Evolutionary conservation across 2,113 vertebrate species (phyloP), one percentile per base, ranked within the genome.

Genomic region (Passerina amoena): DNA sequence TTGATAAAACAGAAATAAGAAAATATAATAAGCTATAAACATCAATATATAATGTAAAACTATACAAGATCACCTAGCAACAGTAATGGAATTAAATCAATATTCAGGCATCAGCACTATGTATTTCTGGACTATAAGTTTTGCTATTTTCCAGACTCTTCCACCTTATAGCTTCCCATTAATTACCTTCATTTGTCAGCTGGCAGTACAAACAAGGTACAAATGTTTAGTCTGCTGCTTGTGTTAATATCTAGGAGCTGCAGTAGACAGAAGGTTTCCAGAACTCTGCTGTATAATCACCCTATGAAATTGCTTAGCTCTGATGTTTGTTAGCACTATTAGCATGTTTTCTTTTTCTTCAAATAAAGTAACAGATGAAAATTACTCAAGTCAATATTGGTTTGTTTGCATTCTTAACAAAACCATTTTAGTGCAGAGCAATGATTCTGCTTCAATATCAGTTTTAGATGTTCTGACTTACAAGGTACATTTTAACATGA

Each of bases 181-280:
- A 98, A 98, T 98, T 98, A 98, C 94, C 77, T 97, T 96, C 61
- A 69, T 97, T 97, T 97, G 86, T 98, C 96, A 97, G 94, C 95
- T 97, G 96, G 93, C 95, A 96, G 90, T 90, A 91, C 92, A 97
- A 94, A 95, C 92, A 96, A 70, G 96, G 92, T 96, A 92, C 96
- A 91, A 96, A 94, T 98, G 97, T 98, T 98, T 98, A 98, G 98
- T 98, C 98, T 98, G 97, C 96, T 96, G 90, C 95, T 97, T 95
- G 95, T 95, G 44, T 97, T 98, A 98, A 89, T 93, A 97, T 95
- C 86, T 96, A 90, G 69, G 84, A 95, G 72, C 51, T 94, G 84
- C 48, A 92, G 88, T n/a, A 88, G 94, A 94, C 87, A 88, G 94
- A 96, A 95, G 56, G 42, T 94, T 97, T 97, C 96, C 97, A 98